phyloP scores from a whole-genome alignment of 2,797 vertebrate species.

The Galago senegalensis region DNA sequence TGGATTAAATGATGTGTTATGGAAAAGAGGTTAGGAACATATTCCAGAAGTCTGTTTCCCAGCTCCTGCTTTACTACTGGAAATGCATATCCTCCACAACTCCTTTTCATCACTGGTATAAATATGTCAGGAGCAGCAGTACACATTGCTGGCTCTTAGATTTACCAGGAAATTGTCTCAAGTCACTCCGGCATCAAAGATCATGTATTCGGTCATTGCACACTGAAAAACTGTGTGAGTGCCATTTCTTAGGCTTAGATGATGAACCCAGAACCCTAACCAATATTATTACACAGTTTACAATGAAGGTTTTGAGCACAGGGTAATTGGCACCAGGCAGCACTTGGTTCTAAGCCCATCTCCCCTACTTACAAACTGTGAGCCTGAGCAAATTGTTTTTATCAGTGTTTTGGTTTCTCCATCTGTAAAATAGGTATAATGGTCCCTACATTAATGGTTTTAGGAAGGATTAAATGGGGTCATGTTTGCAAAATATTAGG shows the following conservation, averaged over 20 bases:
- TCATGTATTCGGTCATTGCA: background rate
- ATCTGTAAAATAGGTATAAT: background rate
- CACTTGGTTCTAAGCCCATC: background rate
- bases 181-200: background rate
- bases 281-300: background rate
- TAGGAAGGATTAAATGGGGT: background rate
- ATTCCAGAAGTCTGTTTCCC: background rate
- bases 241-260: background rate
- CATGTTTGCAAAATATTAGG: background rate
- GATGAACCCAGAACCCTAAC: background rate
- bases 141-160: background rate
- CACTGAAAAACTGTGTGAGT: background rate
- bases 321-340: background rate
- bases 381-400: background rate
- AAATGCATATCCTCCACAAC: background rate
- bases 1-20: background rate
- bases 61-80: background rate
- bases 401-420: background rate
- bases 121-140: conserved; percentile 3
- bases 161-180: background rate
- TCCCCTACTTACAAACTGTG: background rate
- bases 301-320: background rate
- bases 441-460: background rate
- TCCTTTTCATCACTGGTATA: background rate
- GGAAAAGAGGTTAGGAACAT: background rate